Percentiles rank a stretch among this genome's conserved stretches.
phyloP scores from a whole-genome alignment of 2,113 vertebrate species.

The Candoia aspera region DNA sequence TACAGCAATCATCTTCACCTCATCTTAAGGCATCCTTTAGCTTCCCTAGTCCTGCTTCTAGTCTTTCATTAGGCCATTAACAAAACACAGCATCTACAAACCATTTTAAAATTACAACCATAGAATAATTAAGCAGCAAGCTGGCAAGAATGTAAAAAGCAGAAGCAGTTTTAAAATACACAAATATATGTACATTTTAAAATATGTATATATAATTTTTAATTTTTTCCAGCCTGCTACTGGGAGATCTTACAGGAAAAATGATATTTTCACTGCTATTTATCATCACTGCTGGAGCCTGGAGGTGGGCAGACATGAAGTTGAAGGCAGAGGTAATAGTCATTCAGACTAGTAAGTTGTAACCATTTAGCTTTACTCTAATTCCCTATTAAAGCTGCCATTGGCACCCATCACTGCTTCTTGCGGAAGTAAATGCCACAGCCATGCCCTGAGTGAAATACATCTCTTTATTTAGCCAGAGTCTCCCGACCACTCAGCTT shows the following conservation, averaged over 20 bases:
- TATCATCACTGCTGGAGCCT: not conserved
- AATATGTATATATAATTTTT: too few species aligned
- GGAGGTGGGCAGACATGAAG: not conserved
- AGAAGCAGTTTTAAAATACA: not conserved
- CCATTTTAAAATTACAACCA: not conserved
- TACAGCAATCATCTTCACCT: not conserved
- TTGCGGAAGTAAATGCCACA: not conserved
- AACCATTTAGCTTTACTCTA: not conserved
- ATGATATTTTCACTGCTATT: not conserved
- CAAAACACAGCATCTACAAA: fast-evolving
- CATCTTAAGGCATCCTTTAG: not conserved
- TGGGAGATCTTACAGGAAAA: not conserved
- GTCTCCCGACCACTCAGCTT: not conserved
- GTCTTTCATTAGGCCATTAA: fast-evolving
- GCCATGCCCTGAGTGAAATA: not conserved
- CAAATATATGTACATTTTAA: not conserved
- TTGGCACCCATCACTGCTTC: not conserved
- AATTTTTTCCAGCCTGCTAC: not conserved
- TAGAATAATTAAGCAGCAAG: not conserved
- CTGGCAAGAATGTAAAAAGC: not conserved
- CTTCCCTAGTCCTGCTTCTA: fast-evolving
- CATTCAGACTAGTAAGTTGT: not conserved
- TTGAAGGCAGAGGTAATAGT: not conserved
- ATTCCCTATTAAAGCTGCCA: not conserved
- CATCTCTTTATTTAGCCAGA: not conserved